Base-by-base conservation (phyloP, 2,888 invertebrate species). In the Phanerotoma sp. region DNA sequence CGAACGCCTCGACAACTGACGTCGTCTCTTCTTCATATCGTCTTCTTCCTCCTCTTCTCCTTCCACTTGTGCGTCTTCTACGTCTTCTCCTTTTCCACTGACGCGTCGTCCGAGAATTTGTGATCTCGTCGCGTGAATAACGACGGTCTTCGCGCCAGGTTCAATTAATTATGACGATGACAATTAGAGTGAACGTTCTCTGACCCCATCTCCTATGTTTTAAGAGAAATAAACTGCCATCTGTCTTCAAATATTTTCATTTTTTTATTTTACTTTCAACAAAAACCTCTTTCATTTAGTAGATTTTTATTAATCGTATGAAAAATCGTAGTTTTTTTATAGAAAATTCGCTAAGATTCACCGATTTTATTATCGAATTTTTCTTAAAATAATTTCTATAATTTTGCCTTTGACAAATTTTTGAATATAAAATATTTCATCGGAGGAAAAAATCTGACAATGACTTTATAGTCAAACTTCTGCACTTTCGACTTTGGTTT, bases 101-200 rank as follows among this genome's bases (percentile, higher is more conserved):
- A 11, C 35, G 41, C 30, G 46, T 46, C 40, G 15, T 16, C 13
- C 28, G 42, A 35, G 37, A 44, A 49, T 54, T 54, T 42, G 48
- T 49, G 35, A 49, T 48, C 35, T 20, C 28, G 37, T 45, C 40
- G 49, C 32, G 48, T 48, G 54, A 54, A 49, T 48, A 49, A 54
- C 35, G 42, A 54, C 48, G 35, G n/a, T 18, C 21, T 25, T 30
- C 20, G 20, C 42, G 48, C 44, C 54, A 48, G 25, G 42, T 44
- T 54, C 44, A 54, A 54, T 54, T 54, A 54, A 54, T 54, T 54
- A 48, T 28, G 28, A 53, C 47, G 53, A 53, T 47, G 53, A 53
- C 53, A 53, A 53, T 53, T 53, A 53, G 33, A 53, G 47, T 13
- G 41, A 41, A 25, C 41, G 47, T 15, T 25, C 47, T 53, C 20